Percentiles rank a stretch among this genome's conserved stretches.
These are phyloP conservation scores for Metalampra italica DNA, from an alignment of 2,888 invertebrate species.

Conservation along the genomic window DNA sequence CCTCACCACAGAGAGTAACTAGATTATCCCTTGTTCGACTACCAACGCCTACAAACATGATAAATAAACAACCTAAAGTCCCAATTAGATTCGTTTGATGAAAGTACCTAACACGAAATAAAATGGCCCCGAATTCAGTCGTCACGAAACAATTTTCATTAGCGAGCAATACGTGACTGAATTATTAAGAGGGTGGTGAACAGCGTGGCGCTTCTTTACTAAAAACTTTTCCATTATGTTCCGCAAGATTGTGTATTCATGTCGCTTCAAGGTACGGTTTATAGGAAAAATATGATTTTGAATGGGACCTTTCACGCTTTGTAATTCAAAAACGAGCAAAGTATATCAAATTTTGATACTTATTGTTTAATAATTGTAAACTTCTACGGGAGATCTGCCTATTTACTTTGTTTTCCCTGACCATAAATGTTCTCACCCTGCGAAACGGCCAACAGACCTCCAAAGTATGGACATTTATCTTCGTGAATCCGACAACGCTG, in stretches of 20 bases:
- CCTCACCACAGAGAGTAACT: conserved; percentile 8
- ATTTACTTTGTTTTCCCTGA: no score
- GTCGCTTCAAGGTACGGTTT: conserved; percentile 23
- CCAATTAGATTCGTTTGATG: conserved; percentile 46
- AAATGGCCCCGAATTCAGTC: conserved; percentile 57
- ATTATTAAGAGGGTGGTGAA: conserved; percentile 45
- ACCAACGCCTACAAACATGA: conserved; percentile 10
- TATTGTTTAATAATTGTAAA: no score
- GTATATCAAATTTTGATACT: neutral
- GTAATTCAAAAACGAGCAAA: conserved; percentile 3
- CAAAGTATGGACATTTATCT: no score
- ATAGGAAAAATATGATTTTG: conserved; percentile 20
- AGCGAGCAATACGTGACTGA: conserved; percentile 63
- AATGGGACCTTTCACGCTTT: conserved; percentile 15
- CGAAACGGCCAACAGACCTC: no score
- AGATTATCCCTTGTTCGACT: conserved; percentile 12
- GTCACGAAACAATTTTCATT: conserved; percentile 72
- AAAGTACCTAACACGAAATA: conserved; percentile 45
- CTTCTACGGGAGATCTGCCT: no score
- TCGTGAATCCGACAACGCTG: no score
- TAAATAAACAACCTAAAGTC: conserved; percentile 23
- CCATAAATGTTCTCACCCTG: no score
- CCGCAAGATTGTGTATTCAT: conserved; percentile 46
- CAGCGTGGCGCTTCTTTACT: conserved; percentile 12
- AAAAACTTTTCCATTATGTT: conserved; percentile 45